Percentiles rank a stretch among this genome's conserved stretches.
Conservation (phyloP, 1,140 invertebrate genomes). For the Drosophila mauritiana region DNA sequence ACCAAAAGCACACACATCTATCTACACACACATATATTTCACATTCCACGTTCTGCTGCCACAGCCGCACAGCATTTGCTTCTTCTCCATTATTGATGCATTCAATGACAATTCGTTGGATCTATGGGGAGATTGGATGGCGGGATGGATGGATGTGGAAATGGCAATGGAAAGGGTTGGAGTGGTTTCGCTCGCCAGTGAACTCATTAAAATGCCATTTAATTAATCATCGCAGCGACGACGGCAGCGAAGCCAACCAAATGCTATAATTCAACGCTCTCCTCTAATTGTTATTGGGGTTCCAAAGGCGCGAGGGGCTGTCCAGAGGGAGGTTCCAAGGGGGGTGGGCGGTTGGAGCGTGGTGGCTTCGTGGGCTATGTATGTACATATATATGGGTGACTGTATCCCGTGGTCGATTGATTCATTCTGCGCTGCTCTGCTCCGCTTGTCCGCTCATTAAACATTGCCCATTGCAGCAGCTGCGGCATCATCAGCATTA, state of each 20-base stretch:
- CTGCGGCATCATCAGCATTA: conserved; percentile 33
- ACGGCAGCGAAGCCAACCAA: conserved; percentile 59
- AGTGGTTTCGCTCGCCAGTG: conserved; percentile 48
- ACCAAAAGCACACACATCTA: conserved; percentile 51
- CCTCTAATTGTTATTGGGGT: conserved; percentile 48
- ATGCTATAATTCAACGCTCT: conserved; percentile 76
- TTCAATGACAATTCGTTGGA: conserved; percentile 55
- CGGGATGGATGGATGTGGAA: background rate
- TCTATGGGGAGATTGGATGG: conserved; percentile 8
- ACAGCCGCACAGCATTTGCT: conserved; percentile 14
- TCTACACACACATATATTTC: conserved; percentile 5
- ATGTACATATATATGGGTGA: conserved; percentile 1
- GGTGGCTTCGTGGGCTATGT: too few relatives aligned
- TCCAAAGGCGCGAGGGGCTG: background rate
- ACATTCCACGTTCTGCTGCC: conserved; percentile 32
- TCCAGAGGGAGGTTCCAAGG: background rate
- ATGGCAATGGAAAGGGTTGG: background rate
- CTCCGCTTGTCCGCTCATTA: conserved; percentile 44
- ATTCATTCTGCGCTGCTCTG: conserved; percentile 39
- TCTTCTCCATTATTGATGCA: conserved; percentile 64
- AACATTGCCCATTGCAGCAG: conserved; percentile 37
- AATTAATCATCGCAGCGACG: conserved; percentile 71
- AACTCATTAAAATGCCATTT: conserved; percentile 82
- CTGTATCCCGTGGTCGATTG: conserved; percentile 46
- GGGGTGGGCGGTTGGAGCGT: background rate